Evolutionary conservation across 2,113 vertebrate genomes (phyloP), one percentile per base, ranked within the genome.

Genomic region (Apteryx owenii): DNA sequence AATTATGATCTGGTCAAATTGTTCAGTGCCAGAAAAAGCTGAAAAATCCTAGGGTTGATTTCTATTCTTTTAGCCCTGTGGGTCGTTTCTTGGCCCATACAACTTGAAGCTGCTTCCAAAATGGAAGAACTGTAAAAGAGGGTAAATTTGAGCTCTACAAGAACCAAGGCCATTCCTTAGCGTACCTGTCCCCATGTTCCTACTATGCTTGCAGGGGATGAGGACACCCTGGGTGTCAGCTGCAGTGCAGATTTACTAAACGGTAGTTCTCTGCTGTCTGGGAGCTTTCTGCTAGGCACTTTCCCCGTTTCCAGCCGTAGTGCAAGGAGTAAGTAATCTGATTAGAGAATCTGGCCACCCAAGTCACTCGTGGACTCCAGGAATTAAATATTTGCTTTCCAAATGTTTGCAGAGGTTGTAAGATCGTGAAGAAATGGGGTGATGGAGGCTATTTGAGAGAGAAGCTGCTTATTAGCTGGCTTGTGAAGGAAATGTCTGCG

Each of bases 91-190:
- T 50, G 7, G 4, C 31, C 19, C 5, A 3, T 50, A 14, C 19
- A 42, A 22, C 12, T 46, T 50, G 29, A 68, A 84, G n/a, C 17
- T 88, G 8, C 53, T 56, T 54, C 14, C 14, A 62, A 42, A 70
- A 76, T 60, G 9, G 21, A 82, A 64, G 12, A 44, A 23, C 22
- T 42, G 6, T 44, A 48, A 80, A 80, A 56, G 2, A 6, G 28
- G 10, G 12, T 46, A 46, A 71, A 93, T 64, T 7, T 23, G 58
- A 80, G 4, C 20, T 89, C 38, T 85, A 1, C 10, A 1, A 48
- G 70, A 76, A 38, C 20, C 1, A 7, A 12, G 18, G 31, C 6
- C 33, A 33, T 2, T 28, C 60, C 56, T 3, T 2, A 5, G 2
- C 4, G 13, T 40, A 38, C 69, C 42, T 65, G 4, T 6, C 6